These are phyloP conservation scores for Prolemur simus DNA, from an alignment of 2,113 vertebrate genomes.

Conservation along the genomic window DNA sequence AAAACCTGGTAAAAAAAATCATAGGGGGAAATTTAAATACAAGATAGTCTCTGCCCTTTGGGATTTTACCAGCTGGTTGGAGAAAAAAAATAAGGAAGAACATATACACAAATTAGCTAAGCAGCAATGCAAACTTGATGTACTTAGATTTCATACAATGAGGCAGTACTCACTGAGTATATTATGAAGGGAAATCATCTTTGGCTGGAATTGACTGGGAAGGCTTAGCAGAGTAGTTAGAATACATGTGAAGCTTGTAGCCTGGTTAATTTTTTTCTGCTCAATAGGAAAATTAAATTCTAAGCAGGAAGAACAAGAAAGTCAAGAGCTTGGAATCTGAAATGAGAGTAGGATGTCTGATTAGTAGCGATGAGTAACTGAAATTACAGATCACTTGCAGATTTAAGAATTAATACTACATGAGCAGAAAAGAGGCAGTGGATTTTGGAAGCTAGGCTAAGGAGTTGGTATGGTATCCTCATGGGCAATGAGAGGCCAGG, in stretches of 20 bases:
- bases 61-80: not conserved
- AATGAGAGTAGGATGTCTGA: not conserved
- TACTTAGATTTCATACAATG: not conserved
- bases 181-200: not conserved
- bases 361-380: not conserved
- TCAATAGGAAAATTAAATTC: not conserved
- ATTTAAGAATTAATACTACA: not conserved
- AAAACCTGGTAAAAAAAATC: not conserved
- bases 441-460: not conserved
- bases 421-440: accelerated
- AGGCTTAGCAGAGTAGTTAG: not conserved
- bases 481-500: accelerated
- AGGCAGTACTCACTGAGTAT: not conserved
- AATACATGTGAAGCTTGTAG: not conserved
- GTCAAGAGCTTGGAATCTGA: not conserved
- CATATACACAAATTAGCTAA: not conserved
- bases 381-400: not conserved
- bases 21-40: not conserved
- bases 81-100: not conserved
- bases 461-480: not conserved
- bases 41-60: not conserved
- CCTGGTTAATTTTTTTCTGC: not conserved
- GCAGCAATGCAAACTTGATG: not conserved
- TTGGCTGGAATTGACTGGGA: not conserved
- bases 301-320: not conserved